Evolutionary conservation across 1,140 invertebrate genomes (phyloP), one percentile per base, ranked within the genome.

Genomic region (Goniozus legneri): DNA sequence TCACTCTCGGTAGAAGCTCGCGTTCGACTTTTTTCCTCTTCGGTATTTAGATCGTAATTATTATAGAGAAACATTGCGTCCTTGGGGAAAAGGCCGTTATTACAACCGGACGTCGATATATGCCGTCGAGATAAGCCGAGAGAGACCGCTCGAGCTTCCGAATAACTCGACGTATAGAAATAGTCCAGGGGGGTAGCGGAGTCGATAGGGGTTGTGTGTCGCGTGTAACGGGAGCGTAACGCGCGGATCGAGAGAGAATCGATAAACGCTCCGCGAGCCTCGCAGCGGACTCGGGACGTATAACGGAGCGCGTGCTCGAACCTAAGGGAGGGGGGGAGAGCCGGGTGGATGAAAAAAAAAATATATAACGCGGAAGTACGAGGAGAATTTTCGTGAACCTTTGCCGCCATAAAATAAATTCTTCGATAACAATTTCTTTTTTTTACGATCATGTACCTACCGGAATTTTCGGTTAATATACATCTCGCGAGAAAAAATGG

Each of bases 201-300:
- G 24, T 27, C 10, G 24, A 4, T 27, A n/a, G 24, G 24, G 24
- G 24, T 27, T 6, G 27, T n/a, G n/a, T n/a, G n/a, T 45, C 35
- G 43, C 47, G 35, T 40, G 44, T 39, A 44, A 42, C 20, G 27
- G n/a, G 32, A 54, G 38, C 34, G 33, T 27, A 50, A 52, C 44
- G 44, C n/a, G n/a, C 43, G 21, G 44, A 52, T 54, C 27, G 30
- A 18, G 10, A 33, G 24, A n/a, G 8, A 20, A 24, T 52, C 15
- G 27, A 42, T 37, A 38, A n/a, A n/a, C 4, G 4, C n/a, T 22
- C 3, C 21, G 13, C 24, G 24, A 27, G 16, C 21, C 24, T 41
- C n/a, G n/a, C 19, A 21, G 21, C 30, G 22, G 32, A 41, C 47
- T 43, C 43, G n/a, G n/a, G n/a, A n/a, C n/a, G n/a, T n/a, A n/a